These are phyloP conservation scores for Pica pica DNA, from an alignment of 2,113 vertebrate species.

Conservation along the genomic window DNA sequence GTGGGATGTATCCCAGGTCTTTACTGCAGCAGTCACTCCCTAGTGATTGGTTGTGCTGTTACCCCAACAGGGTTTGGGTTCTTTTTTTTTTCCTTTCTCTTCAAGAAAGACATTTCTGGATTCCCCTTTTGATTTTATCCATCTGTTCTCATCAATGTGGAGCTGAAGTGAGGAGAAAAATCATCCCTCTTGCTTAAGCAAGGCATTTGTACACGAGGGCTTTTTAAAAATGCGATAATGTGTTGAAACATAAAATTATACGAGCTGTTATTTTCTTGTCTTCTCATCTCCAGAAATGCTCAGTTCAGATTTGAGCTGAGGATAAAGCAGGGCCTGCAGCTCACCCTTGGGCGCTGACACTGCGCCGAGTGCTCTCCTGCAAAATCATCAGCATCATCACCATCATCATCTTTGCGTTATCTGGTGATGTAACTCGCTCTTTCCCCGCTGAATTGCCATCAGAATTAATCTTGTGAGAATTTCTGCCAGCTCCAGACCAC, in stretches of 20 bases:
- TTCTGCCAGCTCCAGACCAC: slow-evolving; percentile 13
- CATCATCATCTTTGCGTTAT: background rate
- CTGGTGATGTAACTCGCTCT: background rate
- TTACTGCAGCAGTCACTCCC: background rate
- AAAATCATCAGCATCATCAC: background rate
- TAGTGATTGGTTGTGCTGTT: background rate
- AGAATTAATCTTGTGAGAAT: background rate
- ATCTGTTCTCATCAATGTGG: background rate
- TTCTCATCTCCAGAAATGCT: background rate
- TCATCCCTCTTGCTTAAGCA: background rate
- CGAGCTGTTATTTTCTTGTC: background rate
- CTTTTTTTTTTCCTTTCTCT: background rate
- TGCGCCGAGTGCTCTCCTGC: background rate
- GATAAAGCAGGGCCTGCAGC: background rate
- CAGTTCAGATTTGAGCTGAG: background rate
- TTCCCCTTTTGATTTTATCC: slow-evolving; percentile 7
- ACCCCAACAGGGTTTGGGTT: background rate
- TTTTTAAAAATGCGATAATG: background rate
- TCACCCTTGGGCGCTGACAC: background rate
- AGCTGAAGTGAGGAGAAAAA: background rate
- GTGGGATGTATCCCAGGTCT: background rate
- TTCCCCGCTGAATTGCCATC: background rate
- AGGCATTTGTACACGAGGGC: background rate
- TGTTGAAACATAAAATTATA: background rate
- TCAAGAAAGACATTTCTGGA: background rate